A percentile compares a stretch with the other conserved stretches of the same genome.
Evolutionary conservation across 2,797 vertebrate species (phyloP).

Genomic region (Brotogeris chrysoptera): DNA sequence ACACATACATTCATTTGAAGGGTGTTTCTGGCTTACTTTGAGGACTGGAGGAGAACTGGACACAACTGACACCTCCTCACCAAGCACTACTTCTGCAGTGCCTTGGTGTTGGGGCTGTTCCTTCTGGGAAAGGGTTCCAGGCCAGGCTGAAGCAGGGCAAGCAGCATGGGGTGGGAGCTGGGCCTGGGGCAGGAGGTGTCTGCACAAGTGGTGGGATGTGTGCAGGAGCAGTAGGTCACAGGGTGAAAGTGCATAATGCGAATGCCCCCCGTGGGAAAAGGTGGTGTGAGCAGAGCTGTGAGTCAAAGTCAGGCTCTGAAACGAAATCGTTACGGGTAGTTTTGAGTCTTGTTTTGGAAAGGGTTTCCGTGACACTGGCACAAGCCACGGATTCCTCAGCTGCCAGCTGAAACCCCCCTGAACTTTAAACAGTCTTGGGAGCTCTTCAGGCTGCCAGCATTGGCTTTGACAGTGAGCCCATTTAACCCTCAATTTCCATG

Average conservation of each 20-base stretch:
- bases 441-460: neutral
- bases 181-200: neutral
- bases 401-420: conserved; percentile 78
- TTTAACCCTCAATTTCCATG: conserved; percentile 2
- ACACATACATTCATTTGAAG: neutral
- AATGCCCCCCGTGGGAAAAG: neutral
- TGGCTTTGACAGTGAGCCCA: neutral
- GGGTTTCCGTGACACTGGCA: conserved; percentile 86
- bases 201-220: neutral
- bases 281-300: neutral
- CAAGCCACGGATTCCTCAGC: conserved; percentile 81
- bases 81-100: accelerated
- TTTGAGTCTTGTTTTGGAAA: conserved; percentile 83
- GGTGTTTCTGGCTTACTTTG: neutral
- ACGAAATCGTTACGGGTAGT: neutral
- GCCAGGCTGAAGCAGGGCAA: neutral
- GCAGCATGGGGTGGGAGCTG: neutral
- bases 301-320: conserved; percentile 41
- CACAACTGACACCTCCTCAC: accelerated
- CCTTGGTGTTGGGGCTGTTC: neutral
- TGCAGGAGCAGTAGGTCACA: neutral
- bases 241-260: neutral
- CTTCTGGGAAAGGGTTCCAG: neutral
- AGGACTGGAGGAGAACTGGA: neutral
- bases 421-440: conserved; percentile 49